Evolutionary conservation across 2,888 invertebrate genomes (phyloP).

Genomic region (Sacculina carcini): DNA sequence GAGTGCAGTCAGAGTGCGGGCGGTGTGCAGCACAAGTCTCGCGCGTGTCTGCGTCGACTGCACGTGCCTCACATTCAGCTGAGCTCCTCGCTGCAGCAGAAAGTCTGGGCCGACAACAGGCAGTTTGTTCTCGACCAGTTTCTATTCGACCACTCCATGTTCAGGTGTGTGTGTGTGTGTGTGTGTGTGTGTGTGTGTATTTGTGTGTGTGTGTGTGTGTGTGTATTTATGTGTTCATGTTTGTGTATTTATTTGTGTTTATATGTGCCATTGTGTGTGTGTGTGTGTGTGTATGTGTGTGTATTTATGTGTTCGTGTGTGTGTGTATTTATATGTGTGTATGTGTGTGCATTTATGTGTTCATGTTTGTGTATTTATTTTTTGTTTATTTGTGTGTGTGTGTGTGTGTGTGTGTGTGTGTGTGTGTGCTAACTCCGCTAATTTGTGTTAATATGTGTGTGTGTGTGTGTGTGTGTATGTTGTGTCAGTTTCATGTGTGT

Average conservation of each 20-base stretch:
- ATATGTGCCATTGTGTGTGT: constrained; percentile 20
- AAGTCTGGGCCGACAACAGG: constrained; percentile 95
- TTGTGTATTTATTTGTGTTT: not conserved
- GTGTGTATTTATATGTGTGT: constrained; percentile 17
- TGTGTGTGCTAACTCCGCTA: constrained; percentile 41
- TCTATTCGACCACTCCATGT: constrained; percentile 85
- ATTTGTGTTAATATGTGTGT: constrained; percentile 62
- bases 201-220: constrained; percentile 24
- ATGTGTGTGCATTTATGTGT: not conserved
- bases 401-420: not conserved
- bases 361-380: no score
- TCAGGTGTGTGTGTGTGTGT: constrained; percentile 35
- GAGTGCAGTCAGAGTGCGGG: constrained; percentile 5
- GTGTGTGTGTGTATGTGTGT: not conserved
- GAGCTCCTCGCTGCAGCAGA: constrained; percentile 57
- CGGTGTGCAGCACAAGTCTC: constrained; percentile 7
- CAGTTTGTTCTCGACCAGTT: constrained; percentile 82
- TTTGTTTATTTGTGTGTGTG: constrained; percentile 24
- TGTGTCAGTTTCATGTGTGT: no score
- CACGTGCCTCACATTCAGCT: constrained; percentile 27
- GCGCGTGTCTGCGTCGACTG: constrained; percentile 16
- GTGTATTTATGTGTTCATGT: constrained; percentile 17
- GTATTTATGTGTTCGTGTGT: constrained; percentile 43
- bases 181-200: not conserved
- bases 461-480: not conserved